Conservation (phyloP, 2,888 invertebrate genomes). For the Drosophila pseudotakahashii region DNA sequence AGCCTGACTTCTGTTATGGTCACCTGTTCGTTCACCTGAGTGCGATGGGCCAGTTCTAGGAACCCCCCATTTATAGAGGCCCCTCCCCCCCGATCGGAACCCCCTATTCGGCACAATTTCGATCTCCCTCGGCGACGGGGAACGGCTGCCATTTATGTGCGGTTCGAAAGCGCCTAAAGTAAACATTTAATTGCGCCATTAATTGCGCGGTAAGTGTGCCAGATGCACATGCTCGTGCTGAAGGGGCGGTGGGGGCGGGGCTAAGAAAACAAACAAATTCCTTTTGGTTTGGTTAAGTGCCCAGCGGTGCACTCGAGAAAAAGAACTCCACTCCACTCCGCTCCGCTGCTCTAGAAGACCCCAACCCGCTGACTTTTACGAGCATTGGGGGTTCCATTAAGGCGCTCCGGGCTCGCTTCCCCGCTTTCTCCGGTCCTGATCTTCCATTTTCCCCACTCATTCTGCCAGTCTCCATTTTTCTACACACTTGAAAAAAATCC, state of each 20-base stretch:
- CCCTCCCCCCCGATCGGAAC: neutral
- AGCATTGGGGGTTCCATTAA: slow-evolving; percentile 62
- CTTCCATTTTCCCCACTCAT: slow-evolving; percentile 18
- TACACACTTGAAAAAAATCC: neutral
- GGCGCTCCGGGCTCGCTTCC: slow-evolving; percentile 41
- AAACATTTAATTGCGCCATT: slow-evolving; percentile 78
- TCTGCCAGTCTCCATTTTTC: neutral
- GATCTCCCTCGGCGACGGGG: slow-evolving; percentile 40
- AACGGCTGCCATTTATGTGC: slow-evolving; percentile 55
- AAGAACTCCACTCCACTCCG: slow-evolving; percentile 15
- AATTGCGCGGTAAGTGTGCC: slow-evolving; percentile 77
- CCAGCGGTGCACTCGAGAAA: slow-evolving; percentile 62
- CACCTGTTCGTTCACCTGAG: slow-evolving; percentile 23
- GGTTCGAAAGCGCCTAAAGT: slow-evolving; percentile 72
- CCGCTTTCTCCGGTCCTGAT: slow-evolving; percentile 24
- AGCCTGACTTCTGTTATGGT: slow-evolving; percentile 4
- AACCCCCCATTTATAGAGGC: slow-evolving; percentile 2
- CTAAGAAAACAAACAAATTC: slow-evolving; percentile 68
- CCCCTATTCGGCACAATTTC: slow-evolving; percentile 1
- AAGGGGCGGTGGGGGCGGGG: slow-evolving; percentile 23
- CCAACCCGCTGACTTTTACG: slow-evolving; percentile 59
- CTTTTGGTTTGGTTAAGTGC: slow-evolving; percentile 69
- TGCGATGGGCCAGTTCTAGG: neutral
- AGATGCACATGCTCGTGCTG: slow-evolving; percentile 63
- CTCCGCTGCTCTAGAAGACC: slow-evolving; percentile 13